Percentiles rank a stretch among this genome's conserved stretches.
Evolutionary conservation across 2,888 invertebrate species (phyloP).

Genomic region (Panzeria rudis): DNA sequence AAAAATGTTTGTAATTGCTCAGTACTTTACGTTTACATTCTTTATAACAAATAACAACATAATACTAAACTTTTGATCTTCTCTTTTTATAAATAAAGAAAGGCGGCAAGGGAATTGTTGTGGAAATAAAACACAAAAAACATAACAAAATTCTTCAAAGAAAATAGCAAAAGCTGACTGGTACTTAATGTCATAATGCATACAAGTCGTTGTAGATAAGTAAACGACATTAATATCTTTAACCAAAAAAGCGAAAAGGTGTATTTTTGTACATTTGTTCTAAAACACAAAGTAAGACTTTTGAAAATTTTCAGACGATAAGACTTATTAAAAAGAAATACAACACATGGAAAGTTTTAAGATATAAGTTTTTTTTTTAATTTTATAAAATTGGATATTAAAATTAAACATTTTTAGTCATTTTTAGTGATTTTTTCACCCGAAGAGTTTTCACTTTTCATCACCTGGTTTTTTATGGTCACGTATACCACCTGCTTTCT

Average conservation of each 20-base stretch:
- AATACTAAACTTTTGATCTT: constrained; percentile 1
- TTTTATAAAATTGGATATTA: constrained; percentile 20
- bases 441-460: constrained; percentile 30
- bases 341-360: background rate
- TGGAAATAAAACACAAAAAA: constrained; percentile 5
- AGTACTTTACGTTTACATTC: no score
- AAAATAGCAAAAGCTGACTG: constrained; percentile 14
- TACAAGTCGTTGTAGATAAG: constrained; percentile 23
- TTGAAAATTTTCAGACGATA: background rate
- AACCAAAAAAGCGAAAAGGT: constrained; percentile 8
- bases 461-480: constrained; percentile 48
- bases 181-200: constrained; percentile 59
- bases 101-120: constrained; percentile 13
- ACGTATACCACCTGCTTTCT: constrained; percentile 38
- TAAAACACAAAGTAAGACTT: background rate
- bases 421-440: background rate
- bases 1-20: no score
- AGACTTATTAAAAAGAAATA: constrained; percentile 7
- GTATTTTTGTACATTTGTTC: background rate
- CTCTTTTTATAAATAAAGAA: background rate
- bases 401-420: constrained; percentile 7
- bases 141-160: background rate
- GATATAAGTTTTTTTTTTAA: background rate
- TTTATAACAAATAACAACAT: no score
- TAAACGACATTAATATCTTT: constrained; percentile 1